A percentile compares a stretch with the other conserved stretches of the same genome.
These are phyloP conservation scores for Arenicola marina DNA, from an alignment of 2,888 invertebrate species.

Conservation along the genomic window DNA sequence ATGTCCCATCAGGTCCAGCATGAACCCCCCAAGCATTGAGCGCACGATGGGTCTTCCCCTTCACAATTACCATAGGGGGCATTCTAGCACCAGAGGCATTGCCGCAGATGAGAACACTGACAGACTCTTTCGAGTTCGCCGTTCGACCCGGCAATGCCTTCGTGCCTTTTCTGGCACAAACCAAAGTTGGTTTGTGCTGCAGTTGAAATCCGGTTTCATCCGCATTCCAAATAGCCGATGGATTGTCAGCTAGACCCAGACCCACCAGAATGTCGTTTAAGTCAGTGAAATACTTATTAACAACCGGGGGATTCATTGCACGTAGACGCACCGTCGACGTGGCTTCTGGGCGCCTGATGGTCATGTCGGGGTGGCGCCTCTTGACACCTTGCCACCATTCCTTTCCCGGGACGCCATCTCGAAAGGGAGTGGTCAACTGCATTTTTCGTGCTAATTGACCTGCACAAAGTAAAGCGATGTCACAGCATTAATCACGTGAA, in stretches of 20 bases:
- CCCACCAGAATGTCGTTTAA: not conserved
- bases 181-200: not conserved
- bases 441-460: not conserved
- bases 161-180: not conserved
- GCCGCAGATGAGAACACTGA: not conserved
- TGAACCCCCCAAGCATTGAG: too few relatives aligned
- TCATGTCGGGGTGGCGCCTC: not conserved
- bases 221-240: not conserved
- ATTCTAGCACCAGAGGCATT: not conserved
- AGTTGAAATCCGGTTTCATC: constrained; percentile 1
- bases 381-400: not conserved
- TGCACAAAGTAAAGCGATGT: too few relatives aligned
- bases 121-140: not conserved
- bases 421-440: not conserved
- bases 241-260: not conserved
- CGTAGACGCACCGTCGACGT: not conserved
- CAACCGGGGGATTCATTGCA: not conserved
- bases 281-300: not conserved
- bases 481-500: too few relatives aligned
- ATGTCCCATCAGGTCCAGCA: too few relatives aligned
- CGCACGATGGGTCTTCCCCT: not conserved
- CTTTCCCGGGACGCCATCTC: not conserved
- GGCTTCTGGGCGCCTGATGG: not conserved
- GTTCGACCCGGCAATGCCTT: not conserved
- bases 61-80: not conserved